phyloP scores from a whole-genome alignment of 2,888 invertebrate genomes.

The Lithophane ornitopus region DNA sequence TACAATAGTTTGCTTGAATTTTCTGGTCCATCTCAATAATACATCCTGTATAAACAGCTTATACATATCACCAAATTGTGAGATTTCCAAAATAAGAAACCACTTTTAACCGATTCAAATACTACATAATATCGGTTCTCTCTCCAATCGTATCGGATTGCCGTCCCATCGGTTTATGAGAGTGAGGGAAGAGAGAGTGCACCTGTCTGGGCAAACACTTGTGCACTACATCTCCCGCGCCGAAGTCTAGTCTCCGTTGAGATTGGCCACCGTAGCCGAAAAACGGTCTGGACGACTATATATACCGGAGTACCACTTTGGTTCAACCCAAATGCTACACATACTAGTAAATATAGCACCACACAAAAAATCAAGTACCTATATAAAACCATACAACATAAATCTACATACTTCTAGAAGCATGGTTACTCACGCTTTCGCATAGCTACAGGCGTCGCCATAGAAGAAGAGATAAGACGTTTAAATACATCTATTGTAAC shows the following conservation, averaged over 20 bases:
- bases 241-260: too few relatives aligned
- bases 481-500: slow-evolving; percentile 82
- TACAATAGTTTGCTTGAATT: too few relatives aligned
- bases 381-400: slow-evolving; percentile 78
- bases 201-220: too few relatives aligned
- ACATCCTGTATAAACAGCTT: neutral
- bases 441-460: slow-evolving; percentile 89
- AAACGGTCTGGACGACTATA: too few relatives aligned
- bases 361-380: slow-evolving; percentile 29
- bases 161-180: too few relatives aligned
- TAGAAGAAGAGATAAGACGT: slow-evolving; percentile 87
- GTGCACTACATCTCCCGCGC: too few relatives aligned
- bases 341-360: slow-evolving; percentile 56
- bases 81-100: neutral
- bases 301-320: too few relatives aligned
- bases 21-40: neutral
- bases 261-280: too few relatives aligned
- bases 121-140: too few relatives aligned
- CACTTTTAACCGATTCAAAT: neutral
- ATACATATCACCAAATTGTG: neutral
- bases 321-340: too few relatives aligned
- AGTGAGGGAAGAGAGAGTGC: too few relatives aligned
- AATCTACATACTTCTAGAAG: slow-evolving; percentile 83
- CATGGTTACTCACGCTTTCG: slow-evolving; percentile 90
- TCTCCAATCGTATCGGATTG: too few relatives aligned